Conservation (phyloP, 1,140 invertebrate genomes). For the Carposina sasakii region DNA sequence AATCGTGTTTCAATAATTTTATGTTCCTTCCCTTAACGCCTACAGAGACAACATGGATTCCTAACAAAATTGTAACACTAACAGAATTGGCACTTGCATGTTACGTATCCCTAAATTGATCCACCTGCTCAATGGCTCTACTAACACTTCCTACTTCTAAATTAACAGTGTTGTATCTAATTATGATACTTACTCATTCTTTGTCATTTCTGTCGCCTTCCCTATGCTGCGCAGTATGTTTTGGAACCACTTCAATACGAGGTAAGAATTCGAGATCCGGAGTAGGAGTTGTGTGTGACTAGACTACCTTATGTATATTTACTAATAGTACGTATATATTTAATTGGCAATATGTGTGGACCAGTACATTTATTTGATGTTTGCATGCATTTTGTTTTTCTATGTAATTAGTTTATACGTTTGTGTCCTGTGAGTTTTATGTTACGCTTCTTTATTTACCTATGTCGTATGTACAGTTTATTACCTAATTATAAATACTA, state of each 20-base stretch:
- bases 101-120: constrained; percentile 34
- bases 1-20: constrained; percentile 52
- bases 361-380: constrained; percentile 25
- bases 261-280: constrained; percentile 81
- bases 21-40: constrained; percentile 46
- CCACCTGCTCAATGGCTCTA: constrained; percentile 24
- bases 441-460: constrained; percentile 65
- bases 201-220: constrained; percentile 67
- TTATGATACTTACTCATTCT: constrained; percentile 57
- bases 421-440: constrained; percentile 67
- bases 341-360: constrained; percentile 36
- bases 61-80: constrained; percentile 6
- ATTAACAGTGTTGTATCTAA: constrained; percentile 46
- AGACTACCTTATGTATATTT: constrained; percentile 15
- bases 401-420: constrained; percentile 41
- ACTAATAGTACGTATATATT: constrained; percentile 32
- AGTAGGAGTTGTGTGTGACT: constrained; percentile 50
- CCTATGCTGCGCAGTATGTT: constrained; percentile 90
- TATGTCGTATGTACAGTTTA: too few relatives aligned
- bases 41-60: constrained; percentile 12
- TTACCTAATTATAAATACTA: too few relatives aligned
- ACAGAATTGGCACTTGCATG: constrained; percentile 48
- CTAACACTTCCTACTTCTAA: constrained; percentile 43
- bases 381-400: constrained; percentile 40
- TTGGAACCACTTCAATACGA: constrained; percentile 98